Evolutionary conservation across 2,797 vertebrate species (phyloP).

Genomic region (Notamacropus eugenii): DNA sequence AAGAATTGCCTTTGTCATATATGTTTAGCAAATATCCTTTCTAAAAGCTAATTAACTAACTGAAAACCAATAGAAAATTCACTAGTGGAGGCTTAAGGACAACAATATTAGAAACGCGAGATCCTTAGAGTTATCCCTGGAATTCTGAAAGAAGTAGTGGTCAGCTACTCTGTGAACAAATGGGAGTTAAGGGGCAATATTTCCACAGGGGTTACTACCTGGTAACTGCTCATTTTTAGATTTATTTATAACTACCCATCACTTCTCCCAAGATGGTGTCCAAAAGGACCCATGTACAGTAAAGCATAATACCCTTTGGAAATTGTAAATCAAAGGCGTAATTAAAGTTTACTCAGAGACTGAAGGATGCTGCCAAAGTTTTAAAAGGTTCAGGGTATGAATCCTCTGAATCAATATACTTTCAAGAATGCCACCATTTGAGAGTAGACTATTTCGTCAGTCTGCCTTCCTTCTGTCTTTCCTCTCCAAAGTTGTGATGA

Average conservation of each 20-base stretch:
- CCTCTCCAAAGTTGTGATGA: not conserved
- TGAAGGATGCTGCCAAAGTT: not conserved
- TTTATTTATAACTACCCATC: not conserved
- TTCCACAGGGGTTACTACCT: not conserved
- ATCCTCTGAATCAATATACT: not conserved
- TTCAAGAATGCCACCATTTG: not conserved
- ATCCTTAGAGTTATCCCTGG: not conserved
- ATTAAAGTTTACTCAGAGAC: not conserved
- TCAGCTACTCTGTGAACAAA: not conserved
- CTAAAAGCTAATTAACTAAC: not conserved
- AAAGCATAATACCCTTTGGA: not conserved
- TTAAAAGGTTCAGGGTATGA: not conserved
- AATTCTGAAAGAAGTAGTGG: not conserved
- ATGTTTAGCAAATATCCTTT: not conserved
- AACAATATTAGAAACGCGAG: not conserved
- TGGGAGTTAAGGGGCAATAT: not conserved
- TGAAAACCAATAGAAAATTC: not conserved
- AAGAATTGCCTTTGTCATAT: not conserved
- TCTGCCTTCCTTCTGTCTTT: not conserved
- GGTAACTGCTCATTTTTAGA: not conserved
- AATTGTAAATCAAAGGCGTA: not conserved
- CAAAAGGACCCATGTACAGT: not conserved
- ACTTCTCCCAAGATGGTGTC: not conserved
- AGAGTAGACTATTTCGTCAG: not conserved
- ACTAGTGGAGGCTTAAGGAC: not conserved